Conservation (phyloP, 2,797 vertebrate genomes). For the Etheostoma perlongum region DNA sequence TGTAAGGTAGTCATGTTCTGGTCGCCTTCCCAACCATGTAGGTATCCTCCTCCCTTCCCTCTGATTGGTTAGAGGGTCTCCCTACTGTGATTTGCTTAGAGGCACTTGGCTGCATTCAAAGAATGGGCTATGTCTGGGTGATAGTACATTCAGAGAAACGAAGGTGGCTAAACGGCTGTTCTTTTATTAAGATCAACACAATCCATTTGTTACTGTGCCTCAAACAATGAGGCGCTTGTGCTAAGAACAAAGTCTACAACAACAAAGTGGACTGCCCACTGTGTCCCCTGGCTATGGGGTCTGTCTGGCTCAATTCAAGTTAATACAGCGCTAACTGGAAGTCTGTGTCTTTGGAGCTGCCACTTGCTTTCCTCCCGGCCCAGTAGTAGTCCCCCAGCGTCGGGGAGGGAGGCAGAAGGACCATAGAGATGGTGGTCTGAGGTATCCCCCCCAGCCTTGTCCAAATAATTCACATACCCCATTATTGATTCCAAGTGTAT, state of each 20-base stretch:
- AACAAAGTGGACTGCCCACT: too few species aligned
- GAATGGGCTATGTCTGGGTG: neutral
- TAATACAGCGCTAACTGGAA: too few species aligned
- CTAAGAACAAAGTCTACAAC: neutral
- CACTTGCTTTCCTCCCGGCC: too few species aligned
- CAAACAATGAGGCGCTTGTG: neutral
- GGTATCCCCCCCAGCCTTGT: too few species aligned
- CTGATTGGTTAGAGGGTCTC: constrained; percentile 63
- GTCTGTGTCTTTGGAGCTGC: too few species aligned
- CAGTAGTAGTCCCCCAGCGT: too few species aligned
- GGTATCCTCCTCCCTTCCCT: constrained; percentile 49
- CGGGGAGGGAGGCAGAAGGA: too few species aligned
- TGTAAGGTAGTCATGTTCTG: constrained; percentile 15
- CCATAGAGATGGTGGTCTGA: too few species aligned
- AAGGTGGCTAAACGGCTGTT: neutral
- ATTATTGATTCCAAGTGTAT: too few species aligned
- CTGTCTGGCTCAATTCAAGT: too few species aligned
- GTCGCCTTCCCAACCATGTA: constrained; percentile 71
- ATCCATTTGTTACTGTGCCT: neutral
- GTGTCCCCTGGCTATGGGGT: too few species aligned
- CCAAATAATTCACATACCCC: too few species aligned
- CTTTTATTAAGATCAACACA: neutral
- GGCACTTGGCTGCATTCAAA: constrained; percentile 7
- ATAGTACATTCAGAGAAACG: neutral
- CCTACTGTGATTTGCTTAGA: neutral